Percentiles rank a stretch among this genome's conserved stretches.
Conservation (phyloP, 2,888 invertebrate species). For the Latrodectus hesperus region DNA sequence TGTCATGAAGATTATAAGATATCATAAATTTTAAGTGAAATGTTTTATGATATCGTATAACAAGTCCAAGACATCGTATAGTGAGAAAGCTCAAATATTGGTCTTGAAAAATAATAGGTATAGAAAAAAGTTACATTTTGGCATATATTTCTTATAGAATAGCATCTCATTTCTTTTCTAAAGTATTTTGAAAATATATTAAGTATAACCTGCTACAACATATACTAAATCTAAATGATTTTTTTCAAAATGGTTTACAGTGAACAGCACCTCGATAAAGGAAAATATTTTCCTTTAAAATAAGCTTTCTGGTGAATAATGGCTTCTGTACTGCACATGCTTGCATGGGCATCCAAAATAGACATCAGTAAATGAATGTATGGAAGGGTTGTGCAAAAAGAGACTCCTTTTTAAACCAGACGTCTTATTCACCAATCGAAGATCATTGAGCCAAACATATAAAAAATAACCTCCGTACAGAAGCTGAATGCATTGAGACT, state of each 20-base stretch:
- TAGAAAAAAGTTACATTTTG: no score
- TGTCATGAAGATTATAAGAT: no score
- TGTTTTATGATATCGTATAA: no score
- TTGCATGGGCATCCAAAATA: not conserved
- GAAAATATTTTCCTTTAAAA: not conserved
- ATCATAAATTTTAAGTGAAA: no score
- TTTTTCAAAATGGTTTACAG: not conserved
- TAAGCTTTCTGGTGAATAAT: not conserved
- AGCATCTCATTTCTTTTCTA: no score
- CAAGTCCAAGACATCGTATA: no score
- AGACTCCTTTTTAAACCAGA: not conserved
- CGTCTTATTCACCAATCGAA: not conserved
- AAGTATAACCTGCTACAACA: not conserved
- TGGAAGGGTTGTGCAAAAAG: not conserved
- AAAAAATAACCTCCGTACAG: slow-evolving; percentile 32
- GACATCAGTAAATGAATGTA: not conserved
- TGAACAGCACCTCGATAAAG: not conserved
- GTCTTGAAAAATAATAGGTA: no score
- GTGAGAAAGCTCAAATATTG: no score
- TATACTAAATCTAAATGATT: not conserved
- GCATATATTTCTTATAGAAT: no score
- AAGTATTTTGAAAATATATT: no score
- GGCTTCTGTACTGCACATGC: no score
- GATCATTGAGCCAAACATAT: slow-evolving; percentile 19
- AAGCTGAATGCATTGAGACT: slow-evolving; percentile 58